Evolutionary conservation across 2,797 vertebrate species (phyloP).

Genomic region (Oceanodroma leucorhoa): DNA sequence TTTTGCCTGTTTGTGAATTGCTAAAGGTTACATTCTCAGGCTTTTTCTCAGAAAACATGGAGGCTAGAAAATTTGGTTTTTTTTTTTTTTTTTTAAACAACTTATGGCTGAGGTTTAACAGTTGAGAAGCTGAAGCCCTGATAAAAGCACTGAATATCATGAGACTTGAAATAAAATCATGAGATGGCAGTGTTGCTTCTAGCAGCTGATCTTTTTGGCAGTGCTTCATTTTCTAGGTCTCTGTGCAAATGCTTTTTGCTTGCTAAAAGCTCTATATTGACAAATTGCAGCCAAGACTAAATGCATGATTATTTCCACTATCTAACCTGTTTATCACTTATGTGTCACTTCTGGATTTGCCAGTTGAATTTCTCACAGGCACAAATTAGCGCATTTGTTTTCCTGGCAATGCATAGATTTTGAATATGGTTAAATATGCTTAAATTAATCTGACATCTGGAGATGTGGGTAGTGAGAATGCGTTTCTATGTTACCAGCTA

Average conservation of each 20-base stretch:
- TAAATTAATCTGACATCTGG: slow-evolving; percentile 57
- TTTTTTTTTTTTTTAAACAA: background rate
- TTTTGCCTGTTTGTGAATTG: background rate
- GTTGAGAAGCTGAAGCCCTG: background rate
- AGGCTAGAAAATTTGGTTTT: background rate
- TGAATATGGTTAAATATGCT: slow-evolving; percentile 1
- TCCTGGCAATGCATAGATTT: background rate
- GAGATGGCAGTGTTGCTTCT: slow-evolving; percentile 69
- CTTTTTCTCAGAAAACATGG: background rate
- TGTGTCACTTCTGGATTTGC: slow-evolving; percentile 3
- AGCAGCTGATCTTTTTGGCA: slow-evolving; percentile 50
- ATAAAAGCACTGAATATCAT: background rate
- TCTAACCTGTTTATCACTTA: slow-evolving; percentile 44
- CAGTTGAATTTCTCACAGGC: background rate
- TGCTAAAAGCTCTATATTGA: slow-evolving; percentile 27
- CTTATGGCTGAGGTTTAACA: background rate
- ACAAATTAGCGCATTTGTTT: slow-evolving; percentile 8
- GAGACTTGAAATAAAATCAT: slow-evolving; percentile 54
- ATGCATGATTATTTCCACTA: slow-evolving; percentile 39
- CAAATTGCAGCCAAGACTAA: slow-evolving; percentile 9
- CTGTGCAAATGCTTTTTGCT: slow-evolving; percentile 11
- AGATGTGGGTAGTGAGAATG: slow-evolving; percentile 62
- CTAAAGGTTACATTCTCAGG: background rate
- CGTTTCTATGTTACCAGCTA: slow-evolving; percentile 58
- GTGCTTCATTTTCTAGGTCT: slow-evolving; percentile 32